Percentiles rank a stretch among this genome's conserved stretches.
phyloP scores from a whole-genome alignment of 1,140 invertebrate species.

The Brachionus rubens region DNA sequence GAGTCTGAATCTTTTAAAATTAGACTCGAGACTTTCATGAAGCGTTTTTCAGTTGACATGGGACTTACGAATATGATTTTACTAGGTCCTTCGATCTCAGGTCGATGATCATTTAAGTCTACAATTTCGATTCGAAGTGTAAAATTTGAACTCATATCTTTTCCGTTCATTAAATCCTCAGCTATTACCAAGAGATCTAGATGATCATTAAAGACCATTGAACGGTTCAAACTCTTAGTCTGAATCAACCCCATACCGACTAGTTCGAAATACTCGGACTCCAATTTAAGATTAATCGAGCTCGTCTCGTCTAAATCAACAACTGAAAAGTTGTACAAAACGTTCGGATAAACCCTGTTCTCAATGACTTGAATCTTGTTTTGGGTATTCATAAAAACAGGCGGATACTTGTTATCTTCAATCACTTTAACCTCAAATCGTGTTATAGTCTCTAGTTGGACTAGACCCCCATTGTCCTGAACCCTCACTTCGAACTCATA shows the following conservation, averaged over 20 bases:
- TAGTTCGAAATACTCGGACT: background rate
- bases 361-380: slow-evolving; percentile 2
- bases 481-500: slow-evolving; percentile 4
- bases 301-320: slow-evolving; percentile 12
- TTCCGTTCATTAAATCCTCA: background rate
- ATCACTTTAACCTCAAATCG: background rate
- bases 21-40: background rate
- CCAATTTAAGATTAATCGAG: background rate
- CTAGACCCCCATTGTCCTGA: slow-evolving; percentile 12
- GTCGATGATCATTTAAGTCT: slow-evolving; percentile 7
- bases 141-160: background rate
- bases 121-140: background rate
- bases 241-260: background rate
- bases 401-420: slow-evolving; percentile 2
- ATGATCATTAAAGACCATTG: background rate
- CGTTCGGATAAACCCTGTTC: background rate
- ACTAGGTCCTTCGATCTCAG: background rate
- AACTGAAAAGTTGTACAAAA: background rate
- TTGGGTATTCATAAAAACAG: background rate
- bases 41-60: background rate
- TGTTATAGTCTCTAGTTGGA: background rate
- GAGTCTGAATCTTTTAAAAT: background rate
- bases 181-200: background rate
- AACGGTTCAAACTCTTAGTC: background rate
- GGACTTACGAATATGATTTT: background rate